Evolutionary conservation across 2,113 vertebrate species (phyloP).

Genomic region (Tauraco erythrolophus): DNA sequence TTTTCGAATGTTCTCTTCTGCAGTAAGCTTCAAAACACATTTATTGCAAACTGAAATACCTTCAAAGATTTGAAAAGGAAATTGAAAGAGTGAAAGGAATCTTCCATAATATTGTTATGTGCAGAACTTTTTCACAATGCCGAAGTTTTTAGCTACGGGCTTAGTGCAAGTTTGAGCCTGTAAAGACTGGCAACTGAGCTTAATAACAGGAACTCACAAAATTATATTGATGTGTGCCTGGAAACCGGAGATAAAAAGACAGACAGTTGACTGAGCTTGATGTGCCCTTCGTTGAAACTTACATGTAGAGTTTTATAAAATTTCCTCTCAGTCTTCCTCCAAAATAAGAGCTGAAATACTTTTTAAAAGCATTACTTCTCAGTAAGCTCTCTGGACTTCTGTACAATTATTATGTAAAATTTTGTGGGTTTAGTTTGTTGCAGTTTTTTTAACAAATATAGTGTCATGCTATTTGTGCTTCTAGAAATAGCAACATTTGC

Average conservation of each 20-base stretch:
- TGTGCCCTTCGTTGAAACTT: rapidly evolving
- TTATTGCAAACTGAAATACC: not conserved
- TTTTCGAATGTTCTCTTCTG: not conserved
- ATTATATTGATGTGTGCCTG: not conserved
- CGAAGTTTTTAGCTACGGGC: not conserved
- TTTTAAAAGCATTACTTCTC: not conserved
- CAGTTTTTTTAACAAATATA: not conserved
- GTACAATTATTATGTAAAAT: rapidly evolving
- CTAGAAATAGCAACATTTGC: not conserved
- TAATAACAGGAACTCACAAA: not conserved
- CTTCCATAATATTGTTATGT: not conserved
- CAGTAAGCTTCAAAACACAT: not conserved
- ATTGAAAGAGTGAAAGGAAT: not conserved
- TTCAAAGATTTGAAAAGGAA: not conserved
- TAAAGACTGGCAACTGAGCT: not conserved
- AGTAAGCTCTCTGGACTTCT: not conserved
- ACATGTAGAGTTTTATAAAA: not conserved
- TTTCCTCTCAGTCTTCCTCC: not conserved
- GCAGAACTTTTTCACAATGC: not conserved
- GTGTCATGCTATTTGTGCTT: not conserved
- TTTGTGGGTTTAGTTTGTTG: not conserved
- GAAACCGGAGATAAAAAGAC: not conserved
- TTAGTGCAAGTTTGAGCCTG: not conserved
- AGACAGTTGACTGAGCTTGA: not conserved
- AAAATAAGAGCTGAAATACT: not conserved